Evolutionary conservation across 2,888 invertebrate species (phyloP), one percentile per base, ranked within the genome.

Genomic region (Lypha dubia): DNA sequence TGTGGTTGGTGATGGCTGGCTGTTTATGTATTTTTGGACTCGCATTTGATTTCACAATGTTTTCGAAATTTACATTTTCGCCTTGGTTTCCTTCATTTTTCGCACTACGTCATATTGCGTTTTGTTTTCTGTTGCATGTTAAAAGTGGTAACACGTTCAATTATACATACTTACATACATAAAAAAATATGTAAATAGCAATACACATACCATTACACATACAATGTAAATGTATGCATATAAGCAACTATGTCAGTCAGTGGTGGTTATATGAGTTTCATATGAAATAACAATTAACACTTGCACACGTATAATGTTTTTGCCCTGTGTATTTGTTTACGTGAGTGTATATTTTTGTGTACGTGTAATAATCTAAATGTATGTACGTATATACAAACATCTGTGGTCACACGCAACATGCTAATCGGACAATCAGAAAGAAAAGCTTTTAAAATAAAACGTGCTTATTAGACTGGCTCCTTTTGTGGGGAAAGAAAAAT

Each of bases 351-450:
- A 1, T 65, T 65, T n/a, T 22, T 51, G 17, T 24, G 13, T 20
- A 8, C 35, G 28, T 63, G 28, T 20, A 13, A 24, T 44, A 35
- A 28, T 15, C n/a, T n/a, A n/a, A n/a, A 17, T 32, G 6, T 5
- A 9, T 44, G 38, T 60, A 20, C 38, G 8, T 49, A 5, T 65
- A 28, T 41, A 41, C 35, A 58, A 73, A 73, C 63, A 73, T 38
- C 51, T 79, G 83, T 56, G 83, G 83, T 79, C 41, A 60, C 79
- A 83, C 83, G 75, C 79, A 83, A 83, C 79, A 79, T 79, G 79
- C 70, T 75, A 84, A 84, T 84, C 68, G 75, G 51, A 65, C 49
- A 68, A 32, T 41, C 60, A 15, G 8, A 46, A 58, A 17, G 35
- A 17, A 62, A 70, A 46, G 32, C 3, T 56, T 32, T 35, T 24